These are phyloP conservation scores for Ernsta delagoae DNA, from an alignment of 2,888 invertebrate genomes.

Conservation along the genomic window DNA sequence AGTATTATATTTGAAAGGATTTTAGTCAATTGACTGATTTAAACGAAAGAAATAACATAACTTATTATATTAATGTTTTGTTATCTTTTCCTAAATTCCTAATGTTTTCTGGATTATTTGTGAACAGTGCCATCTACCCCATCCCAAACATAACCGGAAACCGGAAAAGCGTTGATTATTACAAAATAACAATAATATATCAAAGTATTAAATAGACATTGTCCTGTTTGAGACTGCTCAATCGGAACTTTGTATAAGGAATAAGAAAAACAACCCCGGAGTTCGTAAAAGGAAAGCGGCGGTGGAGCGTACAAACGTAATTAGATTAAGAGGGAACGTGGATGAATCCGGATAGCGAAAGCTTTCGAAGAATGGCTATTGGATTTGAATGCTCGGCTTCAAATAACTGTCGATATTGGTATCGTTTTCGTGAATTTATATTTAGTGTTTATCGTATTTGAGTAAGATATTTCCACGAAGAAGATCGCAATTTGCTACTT, in stretches of 20 bases:
- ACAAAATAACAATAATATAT: too few relatives aligned
- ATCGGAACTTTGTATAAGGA: constrained; percentile 17
- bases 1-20: too few relatives aligned
- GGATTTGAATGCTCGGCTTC: constrained; percentile 10
- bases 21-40: too few relatives aligned
- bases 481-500: too few relatives aligned
- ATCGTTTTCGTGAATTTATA: constrained; percentile 13
- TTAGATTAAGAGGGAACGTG: constrained; percentile 76
- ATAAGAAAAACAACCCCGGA: constrained; percentile 12
- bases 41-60: too few relatives aligned
- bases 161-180: neutral
- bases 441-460: neutral
- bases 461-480: neutral
- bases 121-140: too few relatives aligned
- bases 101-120: too few relatives aligned
- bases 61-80: too few relatives aligned
- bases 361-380: constrained; percentile 55
- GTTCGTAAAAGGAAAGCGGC: constrained; percentile 34
- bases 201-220: constrained; percentile 19
- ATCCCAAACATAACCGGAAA: neutral
- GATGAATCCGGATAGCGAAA: constrained; percentile 64
- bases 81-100: too few relatives aligned
- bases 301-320: constrained; percentile 74
- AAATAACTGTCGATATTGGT: constrained; percentile 17
- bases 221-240: constrained; percentile 23